Evolutionary conservation across 2,113 vertebrate genomes (phyloP), one percentile per base, ranked within the genome.

Genomic region (Panurus biarmicus): DNA sequence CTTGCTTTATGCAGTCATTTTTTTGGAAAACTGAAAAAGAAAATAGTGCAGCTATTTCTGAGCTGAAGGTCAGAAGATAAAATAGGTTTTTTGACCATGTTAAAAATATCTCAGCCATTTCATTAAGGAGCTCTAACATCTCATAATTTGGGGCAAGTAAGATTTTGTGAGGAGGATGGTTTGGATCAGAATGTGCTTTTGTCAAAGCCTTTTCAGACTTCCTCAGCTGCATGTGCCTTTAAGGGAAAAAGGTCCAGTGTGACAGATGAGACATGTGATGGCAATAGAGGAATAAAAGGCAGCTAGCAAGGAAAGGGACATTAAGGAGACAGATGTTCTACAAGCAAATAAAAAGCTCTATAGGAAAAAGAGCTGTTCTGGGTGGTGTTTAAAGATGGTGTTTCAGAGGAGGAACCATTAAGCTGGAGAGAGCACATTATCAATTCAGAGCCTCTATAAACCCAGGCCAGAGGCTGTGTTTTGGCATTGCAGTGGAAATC

Each of bases 31-130:
- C 36, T 42, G 44, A 6, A 19, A 78, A 80, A 86, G 76, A 72
- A 95, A 91, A 93, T 60, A 72, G 90, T 22, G 72, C 93, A 93
- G 83, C 94, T 96, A 96, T 96, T 96, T 96, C 93, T 93, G 94
- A 95, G 93, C 73, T 95, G 94, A 92, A 96, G 96, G 95, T 96
- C 95, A 94, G 88, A 16, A 94, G 76, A 94, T 78, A 95, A 96
- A 96, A 92, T 93, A 89, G 94, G 94, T 93, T 96, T 95, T 94
- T 31, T 96, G 92, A 96, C 76, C 73, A 60, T 2, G 94, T 77
- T 96, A 96, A 96, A 96, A 96, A 96, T 95, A 96, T 70, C 94
- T 93, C 85, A 4, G 64, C 75, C 33, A 61, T 84, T 96, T 96
- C 90, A 90, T 90, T 93, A 95, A 95, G 92, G 61, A 89, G 69